phyloP scores from a whole-genome alignment of 2,113 vertebrate genomes.

The Psittacara wagleri region DNA sequence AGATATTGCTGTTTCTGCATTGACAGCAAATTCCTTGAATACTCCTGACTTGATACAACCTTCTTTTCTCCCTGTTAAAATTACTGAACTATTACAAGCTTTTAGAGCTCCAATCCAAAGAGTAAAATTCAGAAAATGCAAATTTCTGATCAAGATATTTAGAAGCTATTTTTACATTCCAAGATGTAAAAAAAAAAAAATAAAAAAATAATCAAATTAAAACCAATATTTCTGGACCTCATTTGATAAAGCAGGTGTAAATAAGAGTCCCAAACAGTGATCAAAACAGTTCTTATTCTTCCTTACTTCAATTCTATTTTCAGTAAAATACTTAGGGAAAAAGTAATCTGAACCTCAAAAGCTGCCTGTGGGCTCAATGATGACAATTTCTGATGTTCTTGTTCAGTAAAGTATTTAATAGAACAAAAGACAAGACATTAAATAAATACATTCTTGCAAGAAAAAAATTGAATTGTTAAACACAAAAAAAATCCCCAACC shows the following conservation, averaged over 20 bases:
- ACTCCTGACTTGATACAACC: not conserved
- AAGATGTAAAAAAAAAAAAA: not conserved
- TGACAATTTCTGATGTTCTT: not conserved
- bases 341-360: not conserved
- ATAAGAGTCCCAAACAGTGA: not conserved
- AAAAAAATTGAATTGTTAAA: not conserved
- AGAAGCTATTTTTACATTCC: not conserved
- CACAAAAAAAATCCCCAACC: not conserved
- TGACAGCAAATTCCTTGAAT: not conserved
- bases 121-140: not conserved
- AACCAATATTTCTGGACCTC: not conserved
- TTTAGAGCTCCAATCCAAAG: not conserved
- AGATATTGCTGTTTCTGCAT: not conserved
- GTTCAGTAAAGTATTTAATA: not conserved
- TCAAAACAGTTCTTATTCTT: not conserved
- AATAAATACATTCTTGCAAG: not conserved
- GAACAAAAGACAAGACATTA: not conserved
- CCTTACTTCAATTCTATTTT: not conserved
- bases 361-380: not conserved
- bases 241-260: not conserved
- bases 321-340: not conserved
- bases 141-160: not conserved
- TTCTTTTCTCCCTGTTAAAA: not conserved
- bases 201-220: not conserved
- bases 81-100: not conserved